Base-by-base conservation (phyloP, 2,797 vertebrate species). In the Thripadectes ignobilis region DNA sequence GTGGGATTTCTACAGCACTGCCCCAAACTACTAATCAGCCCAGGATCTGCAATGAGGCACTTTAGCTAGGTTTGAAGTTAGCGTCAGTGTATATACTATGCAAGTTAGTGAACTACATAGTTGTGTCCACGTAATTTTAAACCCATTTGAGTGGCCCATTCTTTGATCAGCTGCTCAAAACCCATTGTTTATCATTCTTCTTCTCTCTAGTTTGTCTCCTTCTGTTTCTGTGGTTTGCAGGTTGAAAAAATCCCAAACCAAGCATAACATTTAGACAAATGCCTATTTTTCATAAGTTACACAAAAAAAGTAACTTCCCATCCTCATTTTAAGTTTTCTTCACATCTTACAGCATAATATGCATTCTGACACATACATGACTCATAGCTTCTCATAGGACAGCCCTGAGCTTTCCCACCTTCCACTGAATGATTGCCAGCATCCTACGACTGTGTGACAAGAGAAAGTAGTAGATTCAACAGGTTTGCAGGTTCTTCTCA, bases 161-260 rank as follows among this genome's bases (percentile, higher is more conserved):
- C 27, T 75, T 79, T 84, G 29, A 66, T 39, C 30, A 20, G 30
- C 20, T 74, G 8, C 22, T 62, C n/a, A 20, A 18, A 12, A 80
- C 11, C 23, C 19, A 32, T 14, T 43, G n/a, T 32, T 77, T 20
- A 20, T 68, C 18, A 43, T 51, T 82, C 21, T 38, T 85, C 36
- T 8, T 72, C 74, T 69, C 7, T 39, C n/a, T 30, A n/a, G 2
- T 69, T 85, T 52, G 4, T 34, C 6, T 85, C 21, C 34, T 69
- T 15, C 27, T 34, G 8, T 61, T 89, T 83, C 36, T 85, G 26
- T 52, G 59, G 26, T 18, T 88, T 81, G 4, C 14, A 21, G 2
- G 14, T 61, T 75, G 6, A 45, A 3, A 0, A 9, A 59, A 55
- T 20, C 14, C 2, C 16, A 45, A 3, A 0, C 2, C 2, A 34